Conservation (phyloP, 2,797 vertebrate genomes). For the Siniperca scherzeri region DNA sequence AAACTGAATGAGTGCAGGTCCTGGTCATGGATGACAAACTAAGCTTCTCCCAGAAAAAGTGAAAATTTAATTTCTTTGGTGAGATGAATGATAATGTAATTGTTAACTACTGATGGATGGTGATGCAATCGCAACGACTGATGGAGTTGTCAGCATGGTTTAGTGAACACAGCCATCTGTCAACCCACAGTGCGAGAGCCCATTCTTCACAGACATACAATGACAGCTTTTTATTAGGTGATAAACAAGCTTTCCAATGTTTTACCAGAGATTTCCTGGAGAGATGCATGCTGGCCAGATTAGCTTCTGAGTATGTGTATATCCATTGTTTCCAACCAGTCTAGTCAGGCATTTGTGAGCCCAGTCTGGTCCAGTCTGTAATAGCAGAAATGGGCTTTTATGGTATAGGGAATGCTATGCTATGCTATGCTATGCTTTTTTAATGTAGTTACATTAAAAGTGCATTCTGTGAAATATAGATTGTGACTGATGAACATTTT, state of each 20-base stretch:
- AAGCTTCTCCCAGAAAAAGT: slow-evolving; percentile 28
- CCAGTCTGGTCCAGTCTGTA: not conserved
- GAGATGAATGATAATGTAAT: slow-evolving; percentile 56
- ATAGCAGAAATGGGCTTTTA: no score
- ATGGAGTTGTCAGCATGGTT: slow-evolving; percentile 59
- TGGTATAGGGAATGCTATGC: no score
- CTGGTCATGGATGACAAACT: slow-evolving; percentile 17
- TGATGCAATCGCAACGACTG: slow-evolving; percentile 46
- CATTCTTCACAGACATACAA: slow-evolving; percentile 50
- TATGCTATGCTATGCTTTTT: no score
- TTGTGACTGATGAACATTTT: no score
- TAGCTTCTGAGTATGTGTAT: not conserved
- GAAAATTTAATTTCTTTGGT: slow-evolving; percentile 41
- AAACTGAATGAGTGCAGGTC: slow-evolving; percentile 1
- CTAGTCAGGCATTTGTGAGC: not conserved
- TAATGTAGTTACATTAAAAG: no score
- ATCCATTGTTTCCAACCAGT: not conserved
- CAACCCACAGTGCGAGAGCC: slow-evolving; percentile 19
- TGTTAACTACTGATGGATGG: slow-evolving; percentile 48
- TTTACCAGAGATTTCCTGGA: slow-evolving; percentile 8
- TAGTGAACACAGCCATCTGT: slow-evolving; percentile 46
- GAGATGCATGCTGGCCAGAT: not conserved
- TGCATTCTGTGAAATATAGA: no score
- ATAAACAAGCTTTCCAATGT: slow-evolving; percentile 38
- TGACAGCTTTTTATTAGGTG: slow-evolving; percentile 44